Conservation (phyloP, 2,797 vertebrate species). For the Mus spretus region DNA sequence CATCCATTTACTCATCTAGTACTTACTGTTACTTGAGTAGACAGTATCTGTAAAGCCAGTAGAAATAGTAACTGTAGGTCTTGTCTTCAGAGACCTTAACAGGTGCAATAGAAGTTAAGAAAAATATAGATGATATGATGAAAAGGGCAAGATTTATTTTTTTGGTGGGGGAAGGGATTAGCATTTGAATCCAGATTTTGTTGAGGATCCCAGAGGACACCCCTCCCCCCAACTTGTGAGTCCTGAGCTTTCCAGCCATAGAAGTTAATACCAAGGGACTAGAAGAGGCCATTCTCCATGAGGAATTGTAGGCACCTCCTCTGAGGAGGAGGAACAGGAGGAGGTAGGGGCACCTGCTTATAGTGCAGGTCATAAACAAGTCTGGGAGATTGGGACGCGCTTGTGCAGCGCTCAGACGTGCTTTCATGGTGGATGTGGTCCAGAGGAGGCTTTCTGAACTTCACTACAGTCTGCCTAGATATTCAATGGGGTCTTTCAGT, state of each 20-base stretch:
- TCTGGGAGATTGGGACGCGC: background rate
- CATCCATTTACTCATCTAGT: background rate
- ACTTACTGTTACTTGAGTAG: constrained; percentile 1
- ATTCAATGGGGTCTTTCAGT: background rate
- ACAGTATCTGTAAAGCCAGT: background rate
- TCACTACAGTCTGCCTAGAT: background rate
- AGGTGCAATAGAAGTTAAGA: background rate
- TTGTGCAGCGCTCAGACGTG: background rate
- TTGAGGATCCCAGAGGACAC: constrained; percentile 28
- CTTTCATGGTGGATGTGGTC: background rate
- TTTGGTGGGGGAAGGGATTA: too few relatives aligned
- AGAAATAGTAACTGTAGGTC: background rate
- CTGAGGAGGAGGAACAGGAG: background rate
- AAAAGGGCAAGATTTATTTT: background rate
- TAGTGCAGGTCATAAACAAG: background rate
- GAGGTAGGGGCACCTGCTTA: background rate
- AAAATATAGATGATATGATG: background rate
- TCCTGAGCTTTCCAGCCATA: background rate
- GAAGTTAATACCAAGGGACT: background rate
- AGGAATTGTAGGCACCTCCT: background rate
- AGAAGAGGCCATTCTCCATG: background rate
- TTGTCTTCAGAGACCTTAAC: background rate
- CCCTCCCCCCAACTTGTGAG: background rate
- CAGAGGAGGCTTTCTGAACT: background rate
- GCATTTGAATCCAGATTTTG: constrained; percentile 11